Base-by-base conservation (phyloP, 2,113 vertebrate genomes). In the Caranx ignobilis region DNA sequence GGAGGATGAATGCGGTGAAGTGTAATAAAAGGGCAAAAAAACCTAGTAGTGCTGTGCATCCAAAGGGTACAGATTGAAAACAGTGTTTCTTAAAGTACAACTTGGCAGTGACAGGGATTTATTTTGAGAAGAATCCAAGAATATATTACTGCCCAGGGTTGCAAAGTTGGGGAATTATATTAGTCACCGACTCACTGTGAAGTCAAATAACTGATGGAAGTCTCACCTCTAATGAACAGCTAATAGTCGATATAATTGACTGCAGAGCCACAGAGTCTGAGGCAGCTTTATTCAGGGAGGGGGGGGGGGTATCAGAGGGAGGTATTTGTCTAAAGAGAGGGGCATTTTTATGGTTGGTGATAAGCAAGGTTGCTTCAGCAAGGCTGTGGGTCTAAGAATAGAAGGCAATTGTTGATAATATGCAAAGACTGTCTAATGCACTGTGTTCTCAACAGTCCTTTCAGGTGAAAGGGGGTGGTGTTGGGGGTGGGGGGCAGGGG, bases 401-500 rank as follows among this genome's bases (percentile, higher is more conserved):
- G 93, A 89, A 60, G 34, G 79, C 88, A 82, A 89, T 90, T 88
- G 91, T 92, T 90, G 90, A 91, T 91, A 81, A 87, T 91, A 77
- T 75, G 87, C 60, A 64, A 59, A 75, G 83, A 73, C 86, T 85
- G 86, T 90, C 79, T 86, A 65, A 72, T 84, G 89, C 70, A 50
- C 64, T 82, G 82, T 84, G 87, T 87, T 89, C 85, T 86, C 69
- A 71, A 68, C 86, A 65, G 78, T 61, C 86, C 92, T 94, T 92
- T 94, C 92, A 93, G 93, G 92, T 93, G 85, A 90, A 88, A 88
- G 84, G 92, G 89, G 87, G 39, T 41, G 39, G 39, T 9, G 2
- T 41, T 7, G 39, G 0, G 39, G 35, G 7, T 4, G 35, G 7
- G 39, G 39, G 39, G 39, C 26, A 26, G 39, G 88, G 92, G 89